Conservation (phyloP, 2,888 invertebrate species). For the Pollenia griseotomentosa region DNA sequence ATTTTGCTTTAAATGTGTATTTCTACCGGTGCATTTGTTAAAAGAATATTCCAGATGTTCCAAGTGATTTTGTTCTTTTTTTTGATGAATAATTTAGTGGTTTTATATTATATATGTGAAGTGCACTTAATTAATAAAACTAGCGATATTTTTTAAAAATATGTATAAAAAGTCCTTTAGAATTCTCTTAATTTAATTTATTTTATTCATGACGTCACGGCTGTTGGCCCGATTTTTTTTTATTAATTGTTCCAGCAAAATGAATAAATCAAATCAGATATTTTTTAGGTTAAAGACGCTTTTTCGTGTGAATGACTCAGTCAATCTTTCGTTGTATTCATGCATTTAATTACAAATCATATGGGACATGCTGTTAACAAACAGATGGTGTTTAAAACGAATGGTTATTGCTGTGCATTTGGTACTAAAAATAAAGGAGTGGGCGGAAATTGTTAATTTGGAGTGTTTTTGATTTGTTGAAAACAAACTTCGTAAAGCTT, state of each 20-base stretch:
- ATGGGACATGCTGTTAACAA: background rate
- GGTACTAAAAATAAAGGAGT: slow-evolving; percentile 7
- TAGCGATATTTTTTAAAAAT: too few species aligned
- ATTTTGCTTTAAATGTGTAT: background rate
- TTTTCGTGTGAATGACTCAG: slow-evolving; percentile 76
- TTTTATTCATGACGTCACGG: slow-evolving; percentile 58
- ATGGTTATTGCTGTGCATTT: background rate
- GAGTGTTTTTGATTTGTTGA: too few species aligned
- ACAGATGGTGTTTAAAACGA: slow-evolving; percentile 50
- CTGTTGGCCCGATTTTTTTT: background rate
- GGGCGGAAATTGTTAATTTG: background rate
- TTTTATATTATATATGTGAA: too few species aligned
- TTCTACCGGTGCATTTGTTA: background rate
- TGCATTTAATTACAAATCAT: slow-evolving; percentile 15
- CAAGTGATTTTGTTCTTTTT: background rate
- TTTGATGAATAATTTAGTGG: too few species aligned
- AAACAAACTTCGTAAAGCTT: too few species aligned
- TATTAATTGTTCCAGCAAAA: background rate
- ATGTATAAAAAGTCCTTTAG: too few species aligned
- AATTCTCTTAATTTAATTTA: background rate
- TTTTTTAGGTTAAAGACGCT: slow-evolving; percentile 80
- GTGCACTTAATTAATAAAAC: too few species aligned
- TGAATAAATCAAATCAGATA: background rate
- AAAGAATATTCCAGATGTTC: slow-evolving; percentile 24
- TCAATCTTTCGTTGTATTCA: background rate